A percentile compares a stretch with the other conserved stretches of the same genome.
phyloP scores from a whole-genome alignment of 2,113 vertebrate species.

The Spea bombifrons region DNA sequence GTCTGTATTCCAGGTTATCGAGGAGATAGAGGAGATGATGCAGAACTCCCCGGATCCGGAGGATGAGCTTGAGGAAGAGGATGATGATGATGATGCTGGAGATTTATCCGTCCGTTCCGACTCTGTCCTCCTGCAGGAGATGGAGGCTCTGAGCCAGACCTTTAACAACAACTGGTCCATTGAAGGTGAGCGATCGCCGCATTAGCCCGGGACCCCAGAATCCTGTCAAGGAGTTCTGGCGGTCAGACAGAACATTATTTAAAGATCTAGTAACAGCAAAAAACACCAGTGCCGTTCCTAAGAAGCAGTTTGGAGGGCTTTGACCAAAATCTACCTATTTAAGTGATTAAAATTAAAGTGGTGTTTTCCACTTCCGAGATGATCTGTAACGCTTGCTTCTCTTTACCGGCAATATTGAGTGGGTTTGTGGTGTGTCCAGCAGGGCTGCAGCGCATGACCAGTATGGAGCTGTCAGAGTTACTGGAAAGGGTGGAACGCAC shows the following conservation, averaged over 20 bases:
- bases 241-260: too few relatives aligned
- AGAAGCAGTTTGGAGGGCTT: too few relatives aligned
- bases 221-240: too few relatives aligned
- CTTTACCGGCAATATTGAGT: too few relatives aligned
- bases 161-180: conserved; percentile 87
- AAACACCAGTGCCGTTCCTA: too few relatives aligned
- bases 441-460: conserved; percentile 82
- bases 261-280: too few relatives aligned
- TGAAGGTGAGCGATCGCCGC: conserved; percentile 68
- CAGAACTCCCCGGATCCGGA: conserved; percentile 89
- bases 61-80: conserved; percentile 76
- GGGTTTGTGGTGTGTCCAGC: neutral
- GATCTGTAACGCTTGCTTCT: too few relatives aligned
- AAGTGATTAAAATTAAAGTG: too few relatives aligned
- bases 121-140: conserved; percentile 82
- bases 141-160: conserved; percentile 77
- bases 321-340: too few relatives aligned
- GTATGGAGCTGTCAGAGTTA: conserved; percentile 68
- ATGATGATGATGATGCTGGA: conserved; percentile 76
- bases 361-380: neutral
- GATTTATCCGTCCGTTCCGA: conserved; percentile 71
- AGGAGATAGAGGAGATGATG: conserved; percentile 95
- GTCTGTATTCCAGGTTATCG: conserved; percentile 74
- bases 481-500: conserved; percentile 77
- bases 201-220: too few relatives aligned